Evolutionary conservation across 2,113 vertebrate species (phyloP), one percentile per base, ranked within the genome.

Genomic region (Malurus cyaneus): DNA sequence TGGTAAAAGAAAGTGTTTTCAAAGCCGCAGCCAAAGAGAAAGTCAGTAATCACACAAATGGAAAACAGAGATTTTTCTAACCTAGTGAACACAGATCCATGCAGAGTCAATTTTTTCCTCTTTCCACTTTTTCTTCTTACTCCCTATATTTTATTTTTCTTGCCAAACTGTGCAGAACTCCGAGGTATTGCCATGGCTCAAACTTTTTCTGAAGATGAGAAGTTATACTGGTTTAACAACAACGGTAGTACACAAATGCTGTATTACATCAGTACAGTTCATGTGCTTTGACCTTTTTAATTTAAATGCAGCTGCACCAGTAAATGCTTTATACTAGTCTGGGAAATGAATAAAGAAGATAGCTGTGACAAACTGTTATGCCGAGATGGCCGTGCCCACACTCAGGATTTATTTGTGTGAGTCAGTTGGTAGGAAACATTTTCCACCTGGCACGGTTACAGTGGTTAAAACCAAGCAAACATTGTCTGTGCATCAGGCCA

Each of bases 1-100:
- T 36, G n/a, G 60, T 50, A 83, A 88, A 90, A 36, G n/a, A 79
- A 93, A 92, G 36, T 52, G 54, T 92, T 97, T 94, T 86, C 70
- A 88, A 93, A 94, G 50, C 80, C 52, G 41, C 39, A 66, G 76
- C 70, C 72, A 86, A 52, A 92, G 41, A 92, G 60, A 95, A 96
- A 92, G 49, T 15, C 6, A 1, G 56, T 88, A 94, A 94, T 94
- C 65, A 94, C n/a, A 76, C 28, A 90, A 95, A 90, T 82, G 64
- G 52, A 94, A 83, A 77, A 89, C 29, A 46, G 42, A 90, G 57
- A 82, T 73, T 88, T 79, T 85, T 78, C 47, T 94, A 81, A 94
- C 84, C 73, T 73, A 73, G 11, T 66, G 28, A 73, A 94, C 96
- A 90, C 2, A 2, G 34, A 90, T 80, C 73, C 24, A 79, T 3